These are phyloP conservation scores for Pemphigus obesinymphae DNA, from an alignment of 1,140 invertebrate genomes.

Conservation along the genomic window DNA sequence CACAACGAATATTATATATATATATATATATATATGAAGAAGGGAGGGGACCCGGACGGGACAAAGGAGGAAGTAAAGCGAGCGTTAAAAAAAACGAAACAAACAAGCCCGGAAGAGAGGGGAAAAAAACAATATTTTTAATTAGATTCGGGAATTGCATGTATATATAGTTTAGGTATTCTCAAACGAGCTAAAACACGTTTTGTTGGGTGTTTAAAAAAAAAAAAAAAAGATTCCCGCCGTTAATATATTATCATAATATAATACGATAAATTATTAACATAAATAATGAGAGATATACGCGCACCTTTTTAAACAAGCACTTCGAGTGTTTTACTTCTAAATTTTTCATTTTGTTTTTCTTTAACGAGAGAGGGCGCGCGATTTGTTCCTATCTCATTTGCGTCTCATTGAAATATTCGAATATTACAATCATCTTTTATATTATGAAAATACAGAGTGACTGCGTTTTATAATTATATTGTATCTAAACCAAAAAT, in stretches of 20 bases:
- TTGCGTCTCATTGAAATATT: too few species aligned
- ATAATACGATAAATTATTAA: conserved; percentile 21
- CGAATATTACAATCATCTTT: too few species aligned
- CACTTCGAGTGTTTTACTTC: background rate
- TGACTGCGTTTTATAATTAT: too few species aligned
- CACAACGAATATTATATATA: conserved; percentile 14
- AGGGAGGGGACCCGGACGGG: background rate
- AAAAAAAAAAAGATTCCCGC: conserved; percentile 13
- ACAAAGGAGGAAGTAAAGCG: conserved; percentile 17
- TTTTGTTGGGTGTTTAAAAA: conserved; percentile 27
- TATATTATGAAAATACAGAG: too few species aligned
- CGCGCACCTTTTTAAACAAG: conserved; percentile 28
- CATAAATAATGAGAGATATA: conserved; percentile 26
- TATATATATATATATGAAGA: background rate
- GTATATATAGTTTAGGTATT: too few species aligned
- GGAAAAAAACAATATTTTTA: conserved; percentile 38
- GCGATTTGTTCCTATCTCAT: too few species aligned
- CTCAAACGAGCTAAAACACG: conserved; percentile 29
- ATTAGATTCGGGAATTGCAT: conserved; percentile 26
- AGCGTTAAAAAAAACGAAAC: conserved; percentile 5
- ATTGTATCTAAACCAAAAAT: too few species aligned
- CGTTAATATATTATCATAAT: too few species aligned
- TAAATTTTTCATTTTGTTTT: background rate
- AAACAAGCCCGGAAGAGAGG: background rate
- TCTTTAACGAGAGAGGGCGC: conserved; percentile 1